Conservation (phyloP, 2,888 invertebrate genomes). For the Pristionchus maxplancki region DNA sequence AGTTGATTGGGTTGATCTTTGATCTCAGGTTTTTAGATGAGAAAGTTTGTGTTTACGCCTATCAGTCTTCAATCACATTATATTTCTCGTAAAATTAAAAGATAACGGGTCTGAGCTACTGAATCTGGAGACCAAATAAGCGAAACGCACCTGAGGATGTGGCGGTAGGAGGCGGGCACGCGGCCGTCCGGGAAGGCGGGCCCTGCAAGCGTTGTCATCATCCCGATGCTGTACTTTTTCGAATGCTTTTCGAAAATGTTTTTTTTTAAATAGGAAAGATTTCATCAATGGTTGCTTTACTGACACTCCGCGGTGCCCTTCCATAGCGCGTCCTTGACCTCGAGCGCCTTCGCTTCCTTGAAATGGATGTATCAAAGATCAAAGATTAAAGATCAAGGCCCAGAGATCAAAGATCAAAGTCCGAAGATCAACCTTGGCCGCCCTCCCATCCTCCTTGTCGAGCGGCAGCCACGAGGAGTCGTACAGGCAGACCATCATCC, state of each 20-base stretch:
- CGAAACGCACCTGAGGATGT: neutral
- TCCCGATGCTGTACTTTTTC: no score
- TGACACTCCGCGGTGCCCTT: neutral
- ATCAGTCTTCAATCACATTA: no score
- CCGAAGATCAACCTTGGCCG: neutral
- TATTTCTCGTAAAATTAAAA: no score
- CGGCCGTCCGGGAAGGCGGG: neutral
- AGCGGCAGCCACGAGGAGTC: neutral
- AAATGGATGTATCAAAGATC: neutral
- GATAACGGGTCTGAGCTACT: no score
- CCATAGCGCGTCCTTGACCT: slow-evolving; percentile 32
- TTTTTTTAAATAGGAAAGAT: neutral
- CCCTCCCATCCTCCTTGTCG: neutral
- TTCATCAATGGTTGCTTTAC: neutral
- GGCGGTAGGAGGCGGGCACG: neutral
- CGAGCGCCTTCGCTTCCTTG: neutral
- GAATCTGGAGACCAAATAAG: neutral
- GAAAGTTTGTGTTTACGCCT: no score
- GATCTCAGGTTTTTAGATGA: no score
- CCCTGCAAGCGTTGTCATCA: no score
- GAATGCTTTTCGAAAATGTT: neutral
- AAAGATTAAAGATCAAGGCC: neutral
- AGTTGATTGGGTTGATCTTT: no score
- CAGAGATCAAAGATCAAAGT: neutral
- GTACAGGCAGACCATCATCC: slow-evolving; percentile 38